These are phyloP conservation scores for Atta colombica DNA, from an alignment of 1,140 invertebrate genomes.

Conservation along the genomic window DNA sequence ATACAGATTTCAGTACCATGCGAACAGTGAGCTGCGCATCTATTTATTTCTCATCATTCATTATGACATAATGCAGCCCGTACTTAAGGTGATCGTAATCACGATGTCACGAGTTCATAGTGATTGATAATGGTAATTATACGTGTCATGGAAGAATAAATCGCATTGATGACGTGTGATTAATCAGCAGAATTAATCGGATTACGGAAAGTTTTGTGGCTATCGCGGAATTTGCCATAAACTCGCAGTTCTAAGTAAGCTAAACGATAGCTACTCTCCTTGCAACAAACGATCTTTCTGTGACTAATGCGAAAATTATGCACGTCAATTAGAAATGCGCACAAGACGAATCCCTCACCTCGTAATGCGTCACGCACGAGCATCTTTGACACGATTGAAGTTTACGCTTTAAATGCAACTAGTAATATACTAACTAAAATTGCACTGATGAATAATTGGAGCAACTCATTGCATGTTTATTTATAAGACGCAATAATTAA, in stretches of 20 bases:
- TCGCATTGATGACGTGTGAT: neutral
- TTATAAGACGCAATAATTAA: neutral
- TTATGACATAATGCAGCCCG: neutral
- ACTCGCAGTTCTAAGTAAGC: neutral
- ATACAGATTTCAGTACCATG: constrained; percentile 1
- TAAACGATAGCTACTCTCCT: neutral
- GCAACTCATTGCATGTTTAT: neutral
- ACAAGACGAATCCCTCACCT: neutral
- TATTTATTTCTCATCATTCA: neutral
- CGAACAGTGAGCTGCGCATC: neutral
- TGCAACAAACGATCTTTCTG: neutral
- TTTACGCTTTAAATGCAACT: neutral
- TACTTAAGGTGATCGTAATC: constrained; percentile 24
- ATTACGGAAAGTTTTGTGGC: neutral
- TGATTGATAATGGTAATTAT: neutral
- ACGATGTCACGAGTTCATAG: neutral
- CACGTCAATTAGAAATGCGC: neutral
- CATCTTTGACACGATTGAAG: constrained; percentile 11
- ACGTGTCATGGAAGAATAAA: neutral
- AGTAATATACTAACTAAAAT: neutral
- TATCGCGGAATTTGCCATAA: neutral
- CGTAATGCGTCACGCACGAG: neutral
- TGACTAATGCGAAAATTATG: constrained; percentile 18
- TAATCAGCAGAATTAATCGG: neutral
- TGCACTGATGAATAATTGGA: neutral